These are phyloP conservation scores for Enteromius argenteus DNA, from an alignment of 2,797 vertebrate genomes.

Conservation along the genomic window DNA sequence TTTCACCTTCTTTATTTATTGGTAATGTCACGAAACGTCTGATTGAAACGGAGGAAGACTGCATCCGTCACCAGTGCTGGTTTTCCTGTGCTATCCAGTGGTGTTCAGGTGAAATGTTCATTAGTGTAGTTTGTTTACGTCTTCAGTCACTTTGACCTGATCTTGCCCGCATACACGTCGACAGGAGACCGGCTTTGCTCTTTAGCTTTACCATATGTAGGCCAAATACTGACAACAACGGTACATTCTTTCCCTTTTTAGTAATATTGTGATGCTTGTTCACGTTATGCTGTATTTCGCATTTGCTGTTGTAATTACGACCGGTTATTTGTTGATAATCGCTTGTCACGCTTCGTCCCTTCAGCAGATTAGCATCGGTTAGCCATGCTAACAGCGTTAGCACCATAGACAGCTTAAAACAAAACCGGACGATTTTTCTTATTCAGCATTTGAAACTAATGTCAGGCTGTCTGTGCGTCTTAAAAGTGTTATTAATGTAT, in stretches of 20 bases:
- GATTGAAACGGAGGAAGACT: not conserved
- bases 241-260: constrained; percentile 31
- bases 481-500: not conserved
- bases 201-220: constrained; percentile 55
- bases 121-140: constrained; percentile 57
- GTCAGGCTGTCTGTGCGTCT: not conserved
- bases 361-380: constrained; percentile 44
- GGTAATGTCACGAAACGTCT: not conserved
- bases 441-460: not conserved
- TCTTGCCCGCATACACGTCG: constrained; percentile 63
- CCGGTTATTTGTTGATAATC: constrained; percentile 30
- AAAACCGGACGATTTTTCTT: not conserved
- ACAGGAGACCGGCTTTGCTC: constrained; percentile 55
- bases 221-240: constrained; percentile 54
- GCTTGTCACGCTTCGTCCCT: constrained; percentile 52
- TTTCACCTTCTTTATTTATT: not conserved
- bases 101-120: constrained; percentile 39
- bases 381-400: constrained; percentile 19
- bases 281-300: not conserved
- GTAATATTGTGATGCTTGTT: not conserved
- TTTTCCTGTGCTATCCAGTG: not conserved
- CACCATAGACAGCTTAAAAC: not conserved
- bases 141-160: constrained; percentile 47
- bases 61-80: not conserved
- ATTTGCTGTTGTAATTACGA: not conserved